These are phyloP conservation scores for Noctua fimbriata DNA, from an alignment of 2,888 invertebrate species.

Conservation along the genomic window DNA sequence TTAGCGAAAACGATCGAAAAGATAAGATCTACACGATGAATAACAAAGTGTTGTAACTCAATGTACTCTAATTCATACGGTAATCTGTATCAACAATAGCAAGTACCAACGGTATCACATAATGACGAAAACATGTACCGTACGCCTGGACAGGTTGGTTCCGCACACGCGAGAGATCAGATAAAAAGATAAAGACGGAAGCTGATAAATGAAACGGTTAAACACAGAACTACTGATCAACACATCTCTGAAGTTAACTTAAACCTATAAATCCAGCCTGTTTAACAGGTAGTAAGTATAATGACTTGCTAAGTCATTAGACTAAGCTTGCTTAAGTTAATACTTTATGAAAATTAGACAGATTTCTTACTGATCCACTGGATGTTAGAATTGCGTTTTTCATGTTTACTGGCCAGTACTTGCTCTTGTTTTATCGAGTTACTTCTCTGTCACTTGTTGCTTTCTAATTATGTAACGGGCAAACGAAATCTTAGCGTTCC, in stretches of 20 bases:
- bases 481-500: conserved; percentile 78
- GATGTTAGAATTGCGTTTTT: conserved; percentile 50
- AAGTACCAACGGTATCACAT: conserved; percentile 58
- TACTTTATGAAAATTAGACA: conserved; percentile 42
- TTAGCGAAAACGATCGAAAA: conserved; percentile 27
- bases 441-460: conserved; percentile 65
- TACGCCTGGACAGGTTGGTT: conserved; percentile 54
- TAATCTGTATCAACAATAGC: conserved; percentile 56
- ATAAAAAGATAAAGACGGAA: conserved; percentile 44
- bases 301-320: conserved; percentile 36
- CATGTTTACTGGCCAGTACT: conserved; percentile 45
- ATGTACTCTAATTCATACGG: conserved; percentile 47
- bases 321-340: too few relatives aligned
- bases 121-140: conserved; percentile 59
- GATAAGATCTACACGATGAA: conserved; percentile 29
- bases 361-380: conserved; percentile 52
- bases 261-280: conserved; percentile 4
- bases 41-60: conserved; percentile 41
- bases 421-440: conserved; percentile 60
- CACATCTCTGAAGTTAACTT: conserved; percentile 21
- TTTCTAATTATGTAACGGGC: conserved; percentile 83
- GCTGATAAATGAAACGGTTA: conserved; percentile 40
- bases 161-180: conserved; percentile 49
- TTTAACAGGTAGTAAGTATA: conserved; percentile 23
- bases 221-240: conserved; percentile 16